These are phyloP conservation scores for Desmophyllum pertusum DNA, from an alignment of 92 coral and sea anemone species.

Conservation along the genomic window DNA sequence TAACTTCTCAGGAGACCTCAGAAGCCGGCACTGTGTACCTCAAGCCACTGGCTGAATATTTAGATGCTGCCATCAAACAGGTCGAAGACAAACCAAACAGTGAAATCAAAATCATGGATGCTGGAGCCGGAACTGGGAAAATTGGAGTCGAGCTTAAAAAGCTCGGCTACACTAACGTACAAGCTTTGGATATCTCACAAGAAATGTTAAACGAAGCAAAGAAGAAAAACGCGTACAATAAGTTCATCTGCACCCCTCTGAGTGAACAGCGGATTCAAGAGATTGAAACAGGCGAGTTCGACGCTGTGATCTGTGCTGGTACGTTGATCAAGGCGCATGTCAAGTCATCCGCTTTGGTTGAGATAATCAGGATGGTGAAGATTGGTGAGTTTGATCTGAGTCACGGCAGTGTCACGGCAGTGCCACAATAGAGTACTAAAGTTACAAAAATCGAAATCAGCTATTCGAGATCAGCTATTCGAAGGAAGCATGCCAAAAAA, in stretches of 20 bases:
- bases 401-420: no score
- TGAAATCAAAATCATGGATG: background rate
- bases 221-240: background rate
- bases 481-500: no score
- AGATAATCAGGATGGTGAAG: background rate
- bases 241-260: conserved; percentile 1
- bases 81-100: background rate
- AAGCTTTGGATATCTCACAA: background rate
- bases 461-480: no score
- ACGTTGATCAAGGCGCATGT: background rate
- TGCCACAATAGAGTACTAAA: no score
- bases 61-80: background rate
- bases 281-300: background rate
- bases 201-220: conserved; percentile 9
- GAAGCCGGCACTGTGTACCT: background rate
- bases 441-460: no score
- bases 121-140: background rate
- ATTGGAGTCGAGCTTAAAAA: background rate
- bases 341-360: background rate
- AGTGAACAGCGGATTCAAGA: background rate
- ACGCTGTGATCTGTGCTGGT: background rate
- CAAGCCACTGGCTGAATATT: background rate
- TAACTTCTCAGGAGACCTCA: background rate
- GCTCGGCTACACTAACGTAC: background rate
- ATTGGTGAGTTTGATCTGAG: background rate